phyloP scores from a whole-genome alignment of 2,888 invertebrate genomes.

The Torymus texanus region DNA sequence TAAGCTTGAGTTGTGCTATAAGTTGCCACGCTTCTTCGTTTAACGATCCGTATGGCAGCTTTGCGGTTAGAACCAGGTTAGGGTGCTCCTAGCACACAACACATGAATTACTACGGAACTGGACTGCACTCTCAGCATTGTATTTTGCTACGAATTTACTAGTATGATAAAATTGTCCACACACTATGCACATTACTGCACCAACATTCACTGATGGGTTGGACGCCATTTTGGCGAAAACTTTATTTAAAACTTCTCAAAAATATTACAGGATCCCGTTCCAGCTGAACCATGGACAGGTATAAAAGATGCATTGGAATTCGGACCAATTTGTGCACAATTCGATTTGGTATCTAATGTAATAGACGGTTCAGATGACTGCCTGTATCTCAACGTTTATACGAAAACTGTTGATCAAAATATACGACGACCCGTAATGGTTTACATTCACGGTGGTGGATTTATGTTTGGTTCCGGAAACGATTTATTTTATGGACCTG shows the following conservation, averaged over 20 bases:
- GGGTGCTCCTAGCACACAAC: too few species aligned
- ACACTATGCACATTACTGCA: too few species aligned
- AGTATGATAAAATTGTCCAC: too few species aligned
- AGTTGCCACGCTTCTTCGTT: too few species aligned
- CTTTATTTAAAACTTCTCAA: not conserved
- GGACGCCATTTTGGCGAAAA: too few species aligned
- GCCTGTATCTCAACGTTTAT: conserved; percentile 59
- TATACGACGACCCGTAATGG: conserved; percentile 51
- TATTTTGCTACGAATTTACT: too few species aligned
- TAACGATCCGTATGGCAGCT: too few species aligned
- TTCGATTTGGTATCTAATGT: not conserved
- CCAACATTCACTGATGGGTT: too few species aligned
- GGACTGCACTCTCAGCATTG: too few species aligned
- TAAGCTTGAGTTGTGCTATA: too few species aligned
- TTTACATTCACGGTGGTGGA: conserved; percentile 62
- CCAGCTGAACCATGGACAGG: conserved; percentile 19
- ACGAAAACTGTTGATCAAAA: conserved; percentile 4
- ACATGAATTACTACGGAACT: too few species aligned
- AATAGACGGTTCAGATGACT: conserved; percentile 53
- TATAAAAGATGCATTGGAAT: not conserved
- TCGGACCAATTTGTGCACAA: conserved; percentile 45
- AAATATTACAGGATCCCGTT: conserved; percentile 51
- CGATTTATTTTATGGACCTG: conserved; percentile 59
- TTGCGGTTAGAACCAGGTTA: too few species aligned
- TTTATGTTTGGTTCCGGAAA: conserved; percentile 55